Conservation (phyloP, 1,140 invertebrate genomes). For the Saxidomus purpurata region DNA sequence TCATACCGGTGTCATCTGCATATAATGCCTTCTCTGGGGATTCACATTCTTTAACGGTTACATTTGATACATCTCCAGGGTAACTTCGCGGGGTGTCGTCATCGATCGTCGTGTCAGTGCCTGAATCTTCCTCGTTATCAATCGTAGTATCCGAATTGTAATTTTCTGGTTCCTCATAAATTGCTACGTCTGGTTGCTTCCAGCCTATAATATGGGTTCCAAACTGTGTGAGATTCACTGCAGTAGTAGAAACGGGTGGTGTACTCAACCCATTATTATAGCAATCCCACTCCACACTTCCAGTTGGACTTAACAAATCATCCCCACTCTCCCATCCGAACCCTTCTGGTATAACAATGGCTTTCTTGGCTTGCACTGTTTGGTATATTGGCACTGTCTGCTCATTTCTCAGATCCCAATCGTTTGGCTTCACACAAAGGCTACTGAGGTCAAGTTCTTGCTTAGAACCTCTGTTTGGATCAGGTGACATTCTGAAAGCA, state of each 20-base stretch:
- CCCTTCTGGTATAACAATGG: slow-evolving; percentile 45
- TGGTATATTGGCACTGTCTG: slow-evolving; percentile 55
- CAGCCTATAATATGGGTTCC: slow-evolving; percentile 37
- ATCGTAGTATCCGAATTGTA: slow-evolving; percentile 29
- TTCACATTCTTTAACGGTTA: background rate
- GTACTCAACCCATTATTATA: slow-evolving; percentile 55
- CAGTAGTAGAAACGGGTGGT: slow-evolving; percentile 40
- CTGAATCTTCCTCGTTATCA: background rate
- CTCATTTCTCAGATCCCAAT: slow-evolving; percentile 13
- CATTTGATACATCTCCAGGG: background rate
- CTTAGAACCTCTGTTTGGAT: background rate
- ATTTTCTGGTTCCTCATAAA: slow-evolving; percentile 38
- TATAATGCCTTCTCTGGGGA: background rate
- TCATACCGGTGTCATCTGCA: background rate
- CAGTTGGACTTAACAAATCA: slow-evolving; percentile 42
- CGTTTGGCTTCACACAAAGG: slow-evolving; percentile 20
- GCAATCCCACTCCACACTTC: slow-evolving; percentile 47
- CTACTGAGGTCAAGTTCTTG: slow-evolving; percentile 42
- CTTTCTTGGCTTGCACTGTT: slow-evolving; percentile 43
- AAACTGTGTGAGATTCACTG: slow-evolving; percentile 40
- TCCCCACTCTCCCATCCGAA: slow-evolving; percentile 61
- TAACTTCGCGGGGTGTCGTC: background rate
- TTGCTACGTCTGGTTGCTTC: slow-evolving; percentile 48
- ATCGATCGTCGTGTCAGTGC: slow-evolving; percentile 4
- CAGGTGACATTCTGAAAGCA: slow-evolving; percentile 59